Evolutionary conservation across 2,888 invertebrate species (phyloP).

Genomic region (Standfussiana lucernea): DNA sequence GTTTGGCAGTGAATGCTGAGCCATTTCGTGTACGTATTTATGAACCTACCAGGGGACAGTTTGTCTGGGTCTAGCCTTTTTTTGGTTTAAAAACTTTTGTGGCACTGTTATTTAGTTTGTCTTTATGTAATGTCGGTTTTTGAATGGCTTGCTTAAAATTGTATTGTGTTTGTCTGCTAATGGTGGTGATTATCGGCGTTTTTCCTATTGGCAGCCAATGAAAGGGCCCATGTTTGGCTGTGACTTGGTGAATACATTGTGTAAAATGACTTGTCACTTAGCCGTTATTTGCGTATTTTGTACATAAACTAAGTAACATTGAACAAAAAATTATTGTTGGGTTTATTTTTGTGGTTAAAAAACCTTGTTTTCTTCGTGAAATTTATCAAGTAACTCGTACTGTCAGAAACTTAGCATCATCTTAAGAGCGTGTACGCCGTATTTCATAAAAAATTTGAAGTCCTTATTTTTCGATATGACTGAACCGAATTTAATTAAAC

Average conservation of each 20-base stretch:
- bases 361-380: neutral
- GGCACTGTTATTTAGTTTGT: neutral
- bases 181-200: neutral
- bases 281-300: neutral
- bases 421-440: too few relatives aligned
- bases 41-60: conserved; percentile 13
- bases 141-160: neutral
- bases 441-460: too few relatives aligned
- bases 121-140: conserved; percentile 4
- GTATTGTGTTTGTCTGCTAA: neutral
- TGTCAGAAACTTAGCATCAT: too few relatives aligned
- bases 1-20: conserved; percentile 33
- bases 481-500: too few relatives aligned
- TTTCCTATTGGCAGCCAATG: neutral
- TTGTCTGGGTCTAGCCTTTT: conserved; percentile 12
- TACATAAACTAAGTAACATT: too few relatives aligned
- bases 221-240: neutral
- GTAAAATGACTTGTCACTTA: neutral
- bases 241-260: neutral
- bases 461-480: too few relatives aligned
- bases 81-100: conserved; percentile 4
- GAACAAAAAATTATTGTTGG: too few relatives aligned
- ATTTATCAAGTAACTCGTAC: neutral
- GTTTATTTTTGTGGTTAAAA: neutral
- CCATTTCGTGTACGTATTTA: conserved; percentile 24